Evolutionary conservation across 2,797 vertebrate species (phyloP).

Genomic region (Forpus xanthops): DNA sequence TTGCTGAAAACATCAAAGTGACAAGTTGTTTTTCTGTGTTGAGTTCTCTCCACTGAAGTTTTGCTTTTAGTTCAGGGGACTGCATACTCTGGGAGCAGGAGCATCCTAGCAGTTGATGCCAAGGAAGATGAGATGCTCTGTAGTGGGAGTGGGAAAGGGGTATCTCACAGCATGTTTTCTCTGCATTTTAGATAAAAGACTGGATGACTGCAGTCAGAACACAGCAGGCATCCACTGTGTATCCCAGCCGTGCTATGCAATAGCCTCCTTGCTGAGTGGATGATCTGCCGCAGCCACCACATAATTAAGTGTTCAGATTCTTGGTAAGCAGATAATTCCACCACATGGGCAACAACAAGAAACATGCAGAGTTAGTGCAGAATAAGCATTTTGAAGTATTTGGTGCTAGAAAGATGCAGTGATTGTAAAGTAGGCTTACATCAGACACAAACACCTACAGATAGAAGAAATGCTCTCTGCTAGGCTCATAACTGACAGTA

Average conservation of each 20-base stretch:
- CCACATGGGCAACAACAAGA: rapidly evolving
- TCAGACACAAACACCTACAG: background rate
- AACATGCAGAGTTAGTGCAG: background rate
- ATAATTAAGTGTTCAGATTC: background rate
- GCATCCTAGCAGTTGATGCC: background rate
- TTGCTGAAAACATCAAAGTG: background rate
- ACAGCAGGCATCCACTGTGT: background rate
- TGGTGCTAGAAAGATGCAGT: background rate
- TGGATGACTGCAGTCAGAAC: background rate
- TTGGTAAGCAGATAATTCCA: background rate
- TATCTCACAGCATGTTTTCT: background rate
- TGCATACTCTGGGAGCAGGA: background rate
- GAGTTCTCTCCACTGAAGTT: background rate
- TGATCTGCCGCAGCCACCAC: background rate
- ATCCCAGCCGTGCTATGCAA: background rate
- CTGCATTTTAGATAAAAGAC: background rate
- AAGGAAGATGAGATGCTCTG: background rate
- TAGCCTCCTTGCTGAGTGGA: background rate
- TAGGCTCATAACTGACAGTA: background rate
- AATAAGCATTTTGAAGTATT: background rate
- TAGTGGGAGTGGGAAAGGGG: background rate
- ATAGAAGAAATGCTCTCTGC: background rate
- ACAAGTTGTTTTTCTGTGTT: background rate
- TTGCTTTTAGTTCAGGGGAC: background rate
- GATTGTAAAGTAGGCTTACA: background rate